Evolutionary conservation across 2,888 invertebrate species (phyloP).

Genomic region (Busseola fusca): DNA sequence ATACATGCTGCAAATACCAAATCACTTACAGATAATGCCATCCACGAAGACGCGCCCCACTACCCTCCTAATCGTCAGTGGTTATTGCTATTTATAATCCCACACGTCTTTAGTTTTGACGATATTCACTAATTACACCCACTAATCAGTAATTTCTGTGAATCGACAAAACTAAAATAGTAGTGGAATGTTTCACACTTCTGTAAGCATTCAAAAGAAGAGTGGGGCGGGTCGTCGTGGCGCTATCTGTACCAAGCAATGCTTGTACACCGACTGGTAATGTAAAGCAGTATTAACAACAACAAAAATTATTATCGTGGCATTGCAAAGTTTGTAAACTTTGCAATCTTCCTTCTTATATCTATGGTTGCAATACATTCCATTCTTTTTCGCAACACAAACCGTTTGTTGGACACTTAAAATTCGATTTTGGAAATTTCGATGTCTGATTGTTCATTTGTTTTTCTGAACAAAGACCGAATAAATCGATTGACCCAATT

Average conservation of each 20-base stretch:
- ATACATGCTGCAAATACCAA: neutral
- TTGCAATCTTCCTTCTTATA: neutral
- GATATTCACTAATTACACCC: too few relatives aligned
- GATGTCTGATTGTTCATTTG: constrained; percentile 12
- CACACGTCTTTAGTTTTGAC: too few relatives aligned
- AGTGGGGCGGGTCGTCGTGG: too few relatives aligned
- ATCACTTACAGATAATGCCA: too few relatives aligned
- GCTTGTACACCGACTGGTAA: neutral
- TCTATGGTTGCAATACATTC: neutral
- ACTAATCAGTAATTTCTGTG: too few relatives aligned
- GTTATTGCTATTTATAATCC: too few relatives aligned
- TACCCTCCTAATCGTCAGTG: too few relatives aligned
- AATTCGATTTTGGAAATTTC: constrained; percentile 20
- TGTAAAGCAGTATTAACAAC: neutral
- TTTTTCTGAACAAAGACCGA: constrained; percentile 7
- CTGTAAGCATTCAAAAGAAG: too few relatives aligned
- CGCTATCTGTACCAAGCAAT: neutral
- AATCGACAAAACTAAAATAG: too few relatives aligned
- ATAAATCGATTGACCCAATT: constrained; percentile 27
- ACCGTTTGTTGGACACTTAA: neutral
- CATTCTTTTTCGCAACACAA: constrained; percentile 17
- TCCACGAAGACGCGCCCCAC: too few relatives aligned
- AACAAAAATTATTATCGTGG: constrained; percentile 15
- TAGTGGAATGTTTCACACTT: too few relatives aligned
- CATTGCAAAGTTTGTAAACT: constrained; percentile 25